Evolutionary conservation across 2,888 invertebrate genomes (phyloP).

Genomic region (Meta bourneti): DNA sequence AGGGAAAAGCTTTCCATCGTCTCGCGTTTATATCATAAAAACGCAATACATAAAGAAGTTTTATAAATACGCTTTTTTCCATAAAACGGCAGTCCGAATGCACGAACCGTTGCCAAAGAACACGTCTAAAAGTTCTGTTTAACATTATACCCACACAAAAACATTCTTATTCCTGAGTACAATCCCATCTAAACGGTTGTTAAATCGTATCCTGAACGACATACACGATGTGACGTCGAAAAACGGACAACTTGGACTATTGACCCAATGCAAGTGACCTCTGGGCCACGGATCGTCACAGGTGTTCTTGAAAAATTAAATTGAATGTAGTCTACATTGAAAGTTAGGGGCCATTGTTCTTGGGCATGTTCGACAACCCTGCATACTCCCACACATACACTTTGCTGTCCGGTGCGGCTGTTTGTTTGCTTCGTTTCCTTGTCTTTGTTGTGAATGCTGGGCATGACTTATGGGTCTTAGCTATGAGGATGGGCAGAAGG

Average conservation of each 20-base stretch:
- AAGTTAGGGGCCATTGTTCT: slow-evolving; percentile 25
- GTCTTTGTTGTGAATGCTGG: background rate
- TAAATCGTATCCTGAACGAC: background rate
- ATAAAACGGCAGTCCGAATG: background rate
- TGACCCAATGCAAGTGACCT: slow-evolving; percentile 60
- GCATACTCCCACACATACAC: slow-evolving; percentile 13
- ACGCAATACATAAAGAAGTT: too few species aligned
- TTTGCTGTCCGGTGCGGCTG: background rate
- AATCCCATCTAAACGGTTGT: background rate
- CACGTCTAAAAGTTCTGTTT: background rate
- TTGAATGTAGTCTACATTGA: background rate
- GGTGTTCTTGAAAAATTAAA: slow-evolving; percentile 49
- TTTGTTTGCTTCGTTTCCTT: slow-evolving; percentile 38
- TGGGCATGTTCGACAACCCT: slow-evolving; percentile 16
- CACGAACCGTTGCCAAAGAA: background rate
- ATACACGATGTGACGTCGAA: background rate
- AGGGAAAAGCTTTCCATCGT: too few species aligned
- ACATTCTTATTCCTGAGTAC: background rate
- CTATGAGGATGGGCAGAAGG: background rate
- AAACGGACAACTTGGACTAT: slow-evolving; percentile 53
- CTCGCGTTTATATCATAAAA: too few species aligned
- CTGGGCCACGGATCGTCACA: slow-evolving; percentile 35
- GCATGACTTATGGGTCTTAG: slow-evolving; percentile 11
- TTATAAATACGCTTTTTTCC: background rate
- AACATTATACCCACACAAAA: background rate